Evolutionary conservation across 2,113 vertebrate genomes (phyloP).

Genomic region (Spermophilus dauricus): DNA sequence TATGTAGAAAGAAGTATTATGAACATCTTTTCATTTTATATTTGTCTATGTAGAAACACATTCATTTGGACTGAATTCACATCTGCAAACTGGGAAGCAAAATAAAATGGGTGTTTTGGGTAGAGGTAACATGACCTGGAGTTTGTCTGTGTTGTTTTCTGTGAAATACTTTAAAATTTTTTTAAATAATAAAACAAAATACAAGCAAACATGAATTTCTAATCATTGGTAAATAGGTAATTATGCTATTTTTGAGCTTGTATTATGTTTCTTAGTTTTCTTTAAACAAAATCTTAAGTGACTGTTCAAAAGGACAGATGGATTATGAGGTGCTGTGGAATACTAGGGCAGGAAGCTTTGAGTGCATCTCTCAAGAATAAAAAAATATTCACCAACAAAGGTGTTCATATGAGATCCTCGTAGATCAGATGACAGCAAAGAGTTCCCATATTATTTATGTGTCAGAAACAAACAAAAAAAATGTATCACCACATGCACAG

Average conservation of each 20-base stretch:
- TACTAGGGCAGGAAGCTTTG: background rate
- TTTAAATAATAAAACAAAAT: background rate
- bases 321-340: background rate
- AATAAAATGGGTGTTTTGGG: background rate
- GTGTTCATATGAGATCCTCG: background rate
- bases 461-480: background rate
- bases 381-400: background rate
- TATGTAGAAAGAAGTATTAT: background rate
- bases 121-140: background rate
- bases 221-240: background rate
- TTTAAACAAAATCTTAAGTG: background rate
- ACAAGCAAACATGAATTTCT: background rate
- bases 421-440: background rate
- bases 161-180: background rate
- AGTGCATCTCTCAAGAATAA: background rate
- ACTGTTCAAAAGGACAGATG: background rate
- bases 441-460: fast-evolving
- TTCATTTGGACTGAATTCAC: background rate
- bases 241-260: background rate
- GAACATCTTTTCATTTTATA: background rate
- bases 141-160: background rate
- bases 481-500: fast-evolving
- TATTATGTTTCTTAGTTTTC: background rate
- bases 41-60: background rate
- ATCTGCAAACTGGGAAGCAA: background rate